Evolutionary conservation across 2,888 invertebrate species (phyloP), one percentile per base, ranked within the genome.

Genomic region (Alviniconcha strummeri): DNA sequence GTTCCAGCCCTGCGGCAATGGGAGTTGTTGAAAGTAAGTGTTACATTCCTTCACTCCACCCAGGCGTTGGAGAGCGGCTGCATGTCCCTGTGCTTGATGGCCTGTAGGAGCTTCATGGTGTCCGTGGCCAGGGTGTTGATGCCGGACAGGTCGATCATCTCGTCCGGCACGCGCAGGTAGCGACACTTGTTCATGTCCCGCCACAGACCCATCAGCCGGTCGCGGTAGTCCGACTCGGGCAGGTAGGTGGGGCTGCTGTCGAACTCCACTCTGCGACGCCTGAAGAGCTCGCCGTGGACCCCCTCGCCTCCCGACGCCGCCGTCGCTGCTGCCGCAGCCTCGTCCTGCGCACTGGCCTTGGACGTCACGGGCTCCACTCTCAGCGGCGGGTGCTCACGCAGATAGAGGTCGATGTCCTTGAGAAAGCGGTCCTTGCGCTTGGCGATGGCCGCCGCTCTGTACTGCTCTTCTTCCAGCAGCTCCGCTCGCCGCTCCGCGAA

Each of bases 151-250:
- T 92, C 92, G 4, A 91, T 80, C 69, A 87, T 86, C 0, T 91
- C 91, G 76, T 91, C 91, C 5, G 91, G 88, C 7, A 92, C 84
- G 5, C 92, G 79, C 56, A 92, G 85, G 86, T 92, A 92, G 5
- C 92, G 88, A 81, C 91, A 91, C 83, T 92, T 91, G 77, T 90
- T 91, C 88, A 92, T 87, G 76, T 91, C 91, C 82, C 90, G 89
- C 91, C 92, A 92, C 17, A 90, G 84, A 15, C 89, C 86, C 56
- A 86, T 82, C 8, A 90, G 84, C 56, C 87, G 85, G 64, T 89
- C 83, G 69, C 86, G 86, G 74, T 92, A 90, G 56, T 88, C 88
- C 56, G 88, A 88, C 80, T 90, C 90, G 2, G 89, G 88, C 19
- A 88, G 84, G 78, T 88, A 89, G 8, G 91, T 89, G 36, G 89